phyloP scores from a whole-genome alignment of 2,113 vertebrate species.

The Anolis carolinensis region DNA sequence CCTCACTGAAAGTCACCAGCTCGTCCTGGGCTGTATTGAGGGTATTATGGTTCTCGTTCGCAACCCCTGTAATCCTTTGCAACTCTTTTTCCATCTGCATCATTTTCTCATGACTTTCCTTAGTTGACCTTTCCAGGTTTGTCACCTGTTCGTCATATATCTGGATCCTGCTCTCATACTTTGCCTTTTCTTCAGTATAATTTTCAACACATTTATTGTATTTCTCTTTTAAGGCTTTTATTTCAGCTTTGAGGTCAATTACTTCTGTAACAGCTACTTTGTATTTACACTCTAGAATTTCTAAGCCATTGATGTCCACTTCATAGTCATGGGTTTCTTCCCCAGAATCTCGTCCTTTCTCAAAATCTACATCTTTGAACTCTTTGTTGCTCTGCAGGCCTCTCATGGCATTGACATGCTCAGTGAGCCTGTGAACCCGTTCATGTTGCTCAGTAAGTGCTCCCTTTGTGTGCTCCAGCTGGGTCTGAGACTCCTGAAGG shows the following conservation, averaged over 20 bases:
- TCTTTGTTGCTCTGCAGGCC: conserved; percentile 86
- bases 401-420: conserved; percentile 85
- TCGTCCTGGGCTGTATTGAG: conserved; percentile 95
- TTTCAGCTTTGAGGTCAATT: conserved; percentile 95
- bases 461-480: conserved; percentile 95
- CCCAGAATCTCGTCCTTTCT: conserved; percentile 80
- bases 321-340: conserved; percentile 85
- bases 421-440: conserved; percentile 87
- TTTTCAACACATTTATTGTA: conserved; percentile 90
- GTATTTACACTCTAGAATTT: conserved; percentile 96
- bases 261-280: conserved; percentile 96
- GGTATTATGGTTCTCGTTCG: conserved; percentile 89
- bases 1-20: conserved; percentile 95
- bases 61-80: conserved; percentile 79
- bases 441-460: conserved; percentile 92
- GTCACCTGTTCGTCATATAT: conserved; percentile 84
- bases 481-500: conserved; percentile 93
- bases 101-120: conserved; percentile 86
- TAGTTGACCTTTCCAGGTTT: conserved; percentile 83
- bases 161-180: conserved; percentile 83
- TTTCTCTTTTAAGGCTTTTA: conserved; percentile 95
- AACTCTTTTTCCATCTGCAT: conserved; percentile 88
- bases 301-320: conserved; percentile 88
- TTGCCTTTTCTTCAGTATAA: conserved; percentile 85
- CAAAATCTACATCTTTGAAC: conserved; percentile 82